Evolutionary conservation across 2,888 invertebrate genomes (phyloP).

Genomic region (Chironomus tentans): DNA sequence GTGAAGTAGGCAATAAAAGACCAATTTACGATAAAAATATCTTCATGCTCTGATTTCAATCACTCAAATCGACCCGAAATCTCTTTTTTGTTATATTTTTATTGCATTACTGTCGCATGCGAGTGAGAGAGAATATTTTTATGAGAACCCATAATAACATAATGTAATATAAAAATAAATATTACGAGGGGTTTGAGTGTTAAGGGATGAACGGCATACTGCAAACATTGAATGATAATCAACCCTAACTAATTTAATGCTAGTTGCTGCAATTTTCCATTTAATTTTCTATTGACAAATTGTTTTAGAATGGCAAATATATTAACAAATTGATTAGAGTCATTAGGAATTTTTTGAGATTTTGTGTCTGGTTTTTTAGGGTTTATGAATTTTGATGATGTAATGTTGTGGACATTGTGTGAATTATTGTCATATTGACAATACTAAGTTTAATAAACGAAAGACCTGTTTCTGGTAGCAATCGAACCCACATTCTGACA

Average conservation of each 20-base stretch:
- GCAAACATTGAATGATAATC: not conserved
- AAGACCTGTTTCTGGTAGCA: too few species aligned
- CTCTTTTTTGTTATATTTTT: not conserved
- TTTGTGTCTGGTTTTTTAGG: too few species aligned
- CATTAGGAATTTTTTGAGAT: not conserved
- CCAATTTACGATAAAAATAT: slow-evolving; percentile 8
- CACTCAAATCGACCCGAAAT: slow-evolving; percentile 23
- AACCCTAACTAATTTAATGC: slow-evolving; percentile 1
- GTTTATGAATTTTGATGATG: too few species aligned
- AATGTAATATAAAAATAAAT: not conserved
- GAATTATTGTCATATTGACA: too few species aligned
- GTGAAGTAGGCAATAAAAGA: slow-evolving; percentile 16
- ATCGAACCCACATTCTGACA: too few species aligned
- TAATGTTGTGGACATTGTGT: too few species aligned
- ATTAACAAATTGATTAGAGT: slow-evolving; percentile 15
- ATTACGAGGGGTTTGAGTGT: not conserved
- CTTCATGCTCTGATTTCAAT: slow-evolving; percentile 11
- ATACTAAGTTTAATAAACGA: too few species aligned
- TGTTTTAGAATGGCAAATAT: not conserved
- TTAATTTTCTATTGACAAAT: not conserved
- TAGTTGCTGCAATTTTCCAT: not conserved
- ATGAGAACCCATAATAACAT: not conserved
- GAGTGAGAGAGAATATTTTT: not conserved
- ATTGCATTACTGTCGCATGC: not conserved
- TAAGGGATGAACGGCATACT: not conserved